phyloP scores from a whole-genome alignment of 1,140 invertebrate genomes.

The Ruditapes philippinarum region DNA sequence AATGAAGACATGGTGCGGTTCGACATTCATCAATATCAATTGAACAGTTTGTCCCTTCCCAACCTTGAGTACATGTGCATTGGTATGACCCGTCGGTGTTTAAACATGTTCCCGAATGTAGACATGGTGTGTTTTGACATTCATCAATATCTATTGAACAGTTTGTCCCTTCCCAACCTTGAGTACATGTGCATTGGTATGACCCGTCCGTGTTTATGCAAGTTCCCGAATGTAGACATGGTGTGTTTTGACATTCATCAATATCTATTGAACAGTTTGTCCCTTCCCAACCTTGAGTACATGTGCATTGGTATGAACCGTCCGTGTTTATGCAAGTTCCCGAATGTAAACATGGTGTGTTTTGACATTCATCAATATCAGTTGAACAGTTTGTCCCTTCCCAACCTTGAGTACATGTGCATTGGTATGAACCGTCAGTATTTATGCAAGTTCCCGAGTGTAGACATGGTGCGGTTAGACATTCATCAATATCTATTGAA shows the following conservation, averaged over 20 bases:
- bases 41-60: background rate
- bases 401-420: conserved; percentile 37
- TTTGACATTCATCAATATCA: conserved; percentile 46
- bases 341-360: conserved; percentile 64
- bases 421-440: background rate
- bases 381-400: conserved; percentile 36
- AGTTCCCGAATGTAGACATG: conserved; percentile 23
- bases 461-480: conserved; percentile 15
- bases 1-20: conserved; percentile 66
- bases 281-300: conserved; percentile 71
- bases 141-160: conserved; percentile 64
- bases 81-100: conserved; percentile 23
- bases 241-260: conserved; percentile 39
- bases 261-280: conserved; percentile 69
- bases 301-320: conserved; percentile 74
- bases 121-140: conserved; percentile 88
- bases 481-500: background rate
- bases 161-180: background rate
- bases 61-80: conserved; percentile 12
- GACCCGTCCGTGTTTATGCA: conserved; percentile 42
- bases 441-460: conserved; percentile 17
- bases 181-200: conserved; percentile 13
- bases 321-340: conserved; percentile 47
- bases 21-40: conserved; percentile 71
- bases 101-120: conserved; percentile 41